A percentile compares a stretch with the other conserved stretches of the same genome.
These are phyloP conservation scores for Habropoda laboriosa DNA, from an alignment of 1,140 invertebrate species.

Conservation along the genomic window DNA sequence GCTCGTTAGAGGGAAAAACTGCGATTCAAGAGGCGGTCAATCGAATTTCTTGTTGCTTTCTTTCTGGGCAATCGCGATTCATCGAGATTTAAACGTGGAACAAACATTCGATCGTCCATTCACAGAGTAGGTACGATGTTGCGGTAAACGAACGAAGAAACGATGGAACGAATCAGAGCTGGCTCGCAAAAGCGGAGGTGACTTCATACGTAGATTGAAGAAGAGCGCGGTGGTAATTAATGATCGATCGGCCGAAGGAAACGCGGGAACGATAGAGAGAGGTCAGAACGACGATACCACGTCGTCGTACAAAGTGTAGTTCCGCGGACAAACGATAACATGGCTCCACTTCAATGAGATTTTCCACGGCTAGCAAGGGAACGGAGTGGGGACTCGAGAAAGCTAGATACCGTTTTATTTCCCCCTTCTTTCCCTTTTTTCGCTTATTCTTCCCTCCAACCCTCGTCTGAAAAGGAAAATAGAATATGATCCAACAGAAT, in stretches of 20 bases:
- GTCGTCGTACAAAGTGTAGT: conserved; percentile 34
- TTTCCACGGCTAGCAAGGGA: not conserved
- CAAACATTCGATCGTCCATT: not conserved
- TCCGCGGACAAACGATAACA: conserved; percentile 28
- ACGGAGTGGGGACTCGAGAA: not conserved
- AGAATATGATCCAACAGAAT: not conserved
- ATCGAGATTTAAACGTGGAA: not conserved
- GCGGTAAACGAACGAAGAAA: not conserved
- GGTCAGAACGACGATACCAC: conserved; percentile 32
- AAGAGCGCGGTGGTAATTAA: conserved; percentile 40
- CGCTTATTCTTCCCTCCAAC: not conserved
- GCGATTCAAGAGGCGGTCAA: not conserved
- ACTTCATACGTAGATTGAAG: conserved; percentile 44
- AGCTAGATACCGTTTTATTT: not conserved
- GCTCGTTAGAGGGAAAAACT: conserved; percentile 9
- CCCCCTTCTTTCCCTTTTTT: not conserved
- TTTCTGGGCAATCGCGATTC: not conserved
- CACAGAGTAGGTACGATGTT: too few species aligned
- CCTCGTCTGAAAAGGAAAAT: not conserved
- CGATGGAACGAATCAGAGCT: not conserved
- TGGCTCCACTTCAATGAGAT: conserved; percentile 28
- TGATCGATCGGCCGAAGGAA: conserved; percentile 37
- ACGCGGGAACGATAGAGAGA: conserved; percentile 39
- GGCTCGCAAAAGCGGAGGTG: conserved; percentile 45
- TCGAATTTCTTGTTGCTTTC: conserved; percentile 32